Percentiles rank a stretch among this genome's conserved stretches.
These are phyloP conservation scores for Acrocephalus kingi DNA, from an alignment of 2,113 vertebrate genomes.

Conservation along the genomic window DNA sequence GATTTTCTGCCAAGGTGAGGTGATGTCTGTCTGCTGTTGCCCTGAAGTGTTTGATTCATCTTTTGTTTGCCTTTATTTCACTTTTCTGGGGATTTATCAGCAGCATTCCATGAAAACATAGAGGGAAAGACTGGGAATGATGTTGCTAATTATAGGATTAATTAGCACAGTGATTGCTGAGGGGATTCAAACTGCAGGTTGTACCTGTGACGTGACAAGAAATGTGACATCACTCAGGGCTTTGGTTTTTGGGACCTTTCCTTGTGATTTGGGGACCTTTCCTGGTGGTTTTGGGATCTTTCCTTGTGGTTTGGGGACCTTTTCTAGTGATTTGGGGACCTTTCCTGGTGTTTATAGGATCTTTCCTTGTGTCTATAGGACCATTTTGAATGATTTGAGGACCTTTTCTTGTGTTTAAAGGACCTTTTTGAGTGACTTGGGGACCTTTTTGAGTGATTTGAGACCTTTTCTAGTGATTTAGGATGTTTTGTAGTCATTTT, in stretches of 20 bases:
- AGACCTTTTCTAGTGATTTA: background rate
- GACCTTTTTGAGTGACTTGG: too few species aligned
- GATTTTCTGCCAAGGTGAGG: conserved; percentile 97
- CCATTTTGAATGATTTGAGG: background rate
- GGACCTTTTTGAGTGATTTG: too few species aligned
- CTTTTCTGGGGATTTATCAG: background rate
- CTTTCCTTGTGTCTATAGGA: background rate
- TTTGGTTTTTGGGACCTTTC: background rate
- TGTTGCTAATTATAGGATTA: background rate
- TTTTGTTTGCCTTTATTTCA: background rate
- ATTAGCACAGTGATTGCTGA: background rate
- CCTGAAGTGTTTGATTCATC: background rate
- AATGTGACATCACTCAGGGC: background rate
- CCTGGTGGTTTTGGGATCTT: accelerated
- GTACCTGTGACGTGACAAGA: background rate
- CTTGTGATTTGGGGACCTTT: background rate
- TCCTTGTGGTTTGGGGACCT: background rate
- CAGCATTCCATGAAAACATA: background rate
- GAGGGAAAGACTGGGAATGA: background rate
- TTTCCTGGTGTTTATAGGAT: too few species aligned
- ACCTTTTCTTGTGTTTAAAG: background rate
- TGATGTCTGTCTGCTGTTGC: background rate
- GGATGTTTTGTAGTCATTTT: background rate
- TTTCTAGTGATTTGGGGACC: background rate
- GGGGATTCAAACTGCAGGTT: background rate